These are phyloP conservation scores for Macrophya alboannulata DNA, from an alignment of 2,888 invertebrate genomes.

Conservation along the genomic window DNA sequence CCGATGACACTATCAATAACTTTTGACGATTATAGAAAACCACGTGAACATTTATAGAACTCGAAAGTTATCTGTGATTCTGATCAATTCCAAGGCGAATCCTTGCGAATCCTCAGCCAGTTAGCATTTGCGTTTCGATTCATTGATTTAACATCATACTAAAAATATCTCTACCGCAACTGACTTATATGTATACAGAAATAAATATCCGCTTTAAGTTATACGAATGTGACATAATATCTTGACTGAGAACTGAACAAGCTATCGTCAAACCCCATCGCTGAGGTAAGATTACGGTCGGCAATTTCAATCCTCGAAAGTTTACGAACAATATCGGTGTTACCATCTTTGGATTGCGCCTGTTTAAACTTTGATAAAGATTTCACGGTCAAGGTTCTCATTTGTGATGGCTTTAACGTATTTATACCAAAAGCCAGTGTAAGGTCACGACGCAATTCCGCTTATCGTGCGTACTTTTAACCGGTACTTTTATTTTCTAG, in stretches of 20 bases:
- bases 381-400: constrained; percentile 36
- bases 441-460: constrained; percentile 32
- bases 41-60: not conserved
- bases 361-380: not conserved
- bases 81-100: constrained; percentile 5
- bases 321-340: not conserved
- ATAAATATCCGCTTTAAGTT: not conserved
- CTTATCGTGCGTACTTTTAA: constrained; percentile 34
- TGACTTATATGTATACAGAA: not conserved
- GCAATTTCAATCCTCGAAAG: not conserved
- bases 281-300: not conserved
- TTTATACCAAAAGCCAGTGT: constrained; percentile 4
- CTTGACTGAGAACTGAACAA: not conserved
- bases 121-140: constrained; percentile 17
- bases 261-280: not conserved
- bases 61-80: constrained; percentile 32
- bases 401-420: not conserved
- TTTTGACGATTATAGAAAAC: not conserved
- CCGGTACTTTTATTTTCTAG: constrained; percentile 11
- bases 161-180: constrained; percentile 43
- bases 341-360: constrained; percentile 23
- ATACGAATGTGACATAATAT: constrained; percentile 14
- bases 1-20: not conserved
- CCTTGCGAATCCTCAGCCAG: constrained; percentile 7
- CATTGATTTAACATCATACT: constrained; percentile 50